Evolutionary conservation across 2,888 invertebrate genomes (phyloP), one percentile per base, ranked within the genome.

Genomic region (Dasysyrphus albostriatus): DNA sequence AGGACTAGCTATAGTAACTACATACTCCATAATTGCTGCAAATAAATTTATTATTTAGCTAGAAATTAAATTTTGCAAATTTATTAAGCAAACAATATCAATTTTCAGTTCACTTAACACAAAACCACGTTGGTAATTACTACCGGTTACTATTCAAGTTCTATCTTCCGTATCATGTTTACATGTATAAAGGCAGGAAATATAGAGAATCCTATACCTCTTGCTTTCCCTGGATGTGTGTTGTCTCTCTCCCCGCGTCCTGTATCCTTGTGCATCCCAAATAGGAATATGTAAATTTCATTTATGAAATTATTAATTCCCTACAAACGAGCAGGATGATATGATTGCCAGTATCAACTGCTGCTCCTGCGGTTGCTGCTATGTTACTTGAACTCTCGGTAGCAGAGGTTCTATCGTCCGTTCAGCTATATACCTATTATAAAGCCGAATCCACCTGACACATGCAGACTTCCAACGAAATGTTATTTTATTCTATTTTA

Each of bases 401-500:
- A 47, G 3, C 63, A 8, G 32, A 12, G 42, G 12, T 56, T 72
- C 37, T 51, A 54, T 58, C 44, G 79, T 75, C 75, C 65, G 56
- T 51, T 24, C 24, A 51, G 24, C 49, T 51, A 19, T 0, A 10
- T 24, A 12, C 59, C 51, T 42, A 42, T 19, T n/a, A 44, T n/a
- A 47, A 44, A 83, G 59, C 74, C 16, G 65, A 77, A 72, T 85
- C 49, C 69, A 85, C 77, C 85, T 85, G 85, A 82, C 85, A 85
- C 77, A 82, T 78, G 73, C 85, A 85, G 82, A 56, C 82, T 78
- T 82, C 77, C 82, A 77, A 65, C 63, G 49, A 85, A 82, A 77
- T 83, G 83, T 87, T 87, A 87, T 83, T 87, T 79, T 79, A 87
- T 83, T 74, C 51, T 42, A 29, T 74, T 79, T 79, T 65, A 82